These are phyloP conservation scores for Bombus confusus DNA, from an alignment of 1,140 invertebrate genomes.

Conservation along the genomic window DNA sequence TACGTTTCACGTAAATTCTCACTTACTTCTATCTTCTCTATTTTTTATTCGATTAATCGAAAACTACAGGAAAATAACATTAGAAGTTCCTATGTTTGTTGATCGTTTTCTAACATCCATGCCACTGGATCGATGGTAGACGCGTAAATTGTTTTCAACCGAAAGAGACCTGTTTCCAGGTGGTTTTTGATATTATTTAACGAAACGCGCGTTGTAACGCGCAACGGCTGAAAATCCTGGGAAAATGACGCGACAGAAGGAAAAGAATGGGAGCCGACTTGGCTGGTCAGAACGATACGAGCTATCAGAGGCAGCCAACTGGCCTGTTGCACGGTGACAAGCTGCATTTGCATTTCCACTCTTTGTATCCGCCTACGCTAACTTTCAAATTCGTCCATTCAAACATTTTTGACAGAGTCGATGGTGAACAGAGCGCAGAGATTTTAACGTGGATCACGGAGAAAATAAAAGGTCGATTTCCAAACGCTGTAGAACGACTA, in stretches of 20 bases:
- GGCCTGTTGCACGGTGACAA: conserved; percentile 68
- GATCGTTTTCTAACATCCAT: background rate
- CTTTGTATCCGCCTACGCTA: conserved; percentile 2
- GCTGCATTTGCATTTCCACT: conserved; percentile 62
- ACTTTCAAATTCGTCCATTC: conserved; percentile 57
- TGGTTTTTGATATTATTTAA: conserved; percentile 41
- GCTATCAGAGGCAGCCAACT: conserved; percentile 73
- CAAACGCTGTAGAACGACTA: background rate
- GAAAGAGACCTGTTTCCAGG: background rate
- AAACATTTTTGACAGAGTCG: conserved; percentile 45
- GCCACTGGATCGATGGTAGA: background rate
- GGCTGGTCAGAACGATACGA: conserved; percentile 72
- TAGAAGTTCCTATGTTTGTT: background rate
- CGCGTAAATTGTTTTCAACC: background rate
- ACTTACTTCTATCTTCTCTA: background rate
- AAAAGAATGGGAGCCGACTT: conserved; percentile 58
- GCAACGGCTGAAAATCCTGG: conserved; percentile 41
- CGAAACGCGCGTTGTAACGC: conserved; percentile 24
- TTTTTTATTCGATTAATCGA: background rate
- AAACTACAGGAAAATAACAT: background rate
- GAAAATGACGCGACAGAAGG: conserved; percentile 53
- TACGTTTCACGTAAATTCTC: background rate
- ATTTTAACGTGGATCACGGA: background rate
- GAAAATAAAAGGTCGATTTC: background rate
- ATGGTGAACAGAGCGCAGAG: background rate